Conservation (phyloP, 2,888 invertebrate species). For the Lycophotia porphyrea region DNA sequence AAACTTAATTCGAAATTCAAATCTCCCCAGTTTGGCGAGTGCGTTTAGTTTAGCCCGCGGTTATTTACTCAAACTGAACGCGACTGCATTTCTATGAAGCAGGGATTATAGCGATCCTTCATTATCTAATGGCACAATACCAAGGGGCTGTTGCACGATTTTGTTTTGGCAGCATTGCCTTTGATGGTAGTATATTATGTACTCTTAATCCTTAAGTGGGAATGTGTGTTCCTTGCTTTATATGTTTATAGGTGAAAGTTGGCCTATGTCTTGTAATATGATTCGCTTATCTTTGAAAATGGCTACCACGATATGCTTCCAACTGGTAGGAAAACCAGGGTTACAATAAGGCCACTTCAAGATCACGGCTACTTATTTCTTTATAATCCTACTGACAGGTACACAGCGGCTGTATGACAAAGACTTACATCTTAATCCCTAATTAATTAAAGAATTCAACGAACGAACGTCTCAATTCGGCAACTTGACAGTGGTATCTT, state of each 20-base stretch:
- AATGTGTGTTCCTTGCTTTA: not conserved
- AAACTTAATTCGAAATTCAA: slow-evolving; percentile 76
- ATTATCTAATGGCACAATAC: slow-evolving; percentile 77
- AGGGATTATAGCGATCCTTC: slow-evolving; percentile 83
- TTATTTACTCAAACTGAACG: slow-evolving; percentile 78
- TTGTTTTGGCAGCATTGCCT: slow-evolving; percentile 59
- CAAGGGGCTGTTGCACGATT: slow-evolving; percentile 72
- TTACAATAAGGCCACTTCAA: not conserved
- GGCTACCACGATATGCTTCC: slow-evolving; percentile 5
- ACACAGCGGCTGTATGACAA: not conserved
- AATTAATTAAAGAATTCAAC: slow-evolving; percentile 41
- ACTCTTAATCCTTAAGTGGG: not conserved
- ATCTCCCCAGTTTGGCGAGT: slow-evolving; percentile 74
- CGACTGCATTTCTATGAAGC: slow-evolving; percentile 68
- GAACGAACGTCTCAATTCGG: slow-evolving; percentile 56
- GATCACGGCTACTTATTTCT: not conserved
- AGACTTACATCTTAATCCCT: slow-evolving; percentile 13
- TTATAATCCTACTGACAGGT: no score
- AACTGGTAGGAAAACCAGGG: not conserved
- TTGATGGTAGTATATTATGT: slow-evolving; percentile 42
- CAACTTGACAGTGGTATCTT: slow-evolving; percentile 53
- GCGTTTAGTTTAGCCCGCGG: slow-evolving; percentile 75
- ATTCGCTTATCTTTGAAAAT: not conserved
- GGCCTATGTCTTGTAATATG: not conserved
- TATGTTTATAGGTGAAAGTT: slow-evolving; percentile 9